Evolutionary conservation across 2,113 vertebrate genomes (phyloP).

Genomic region (Apus apus): DNA sequence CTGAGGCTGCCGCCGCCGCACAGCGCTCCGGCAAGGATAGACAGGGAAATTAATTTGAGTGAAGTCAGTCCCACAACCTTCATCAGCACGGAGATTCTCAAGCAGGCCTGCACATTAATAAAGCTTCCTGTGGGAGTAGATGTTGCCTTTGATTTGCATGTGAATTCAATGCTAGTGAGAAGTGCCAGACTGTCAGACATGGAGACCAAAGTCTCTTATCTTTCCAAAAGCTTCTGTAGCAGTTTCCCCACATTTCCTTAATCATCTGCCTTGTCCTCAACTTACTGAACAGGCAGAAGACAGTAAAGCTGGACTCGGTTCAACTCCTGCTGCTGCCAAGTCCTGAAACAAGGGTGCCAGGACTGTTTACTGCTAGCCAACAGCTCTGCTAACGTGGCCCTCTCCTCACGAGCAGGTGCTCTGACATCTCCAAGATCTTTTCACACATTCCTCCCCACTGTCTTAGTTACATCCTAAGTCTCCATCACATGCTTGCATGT

Average conservation of each 20-base stretch:
- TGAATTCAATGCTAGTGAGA: constrained; percentile 71
- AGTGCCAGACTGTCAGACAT: constrained; percentile 71
- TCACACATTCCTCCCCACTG: constrained; percentile 36
- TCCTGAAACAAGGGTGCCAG: constrained; percentile 66
- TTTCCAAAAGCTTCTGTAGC: constrained; percentile 71
- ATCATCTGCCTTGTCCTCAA: constrained; percentile 74
- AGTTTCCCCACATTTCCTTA: constrained; percentile 70
- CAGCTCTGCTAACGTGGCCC: constrained; percentile 45
- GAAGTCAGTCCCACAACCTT: constrained; percentile 55
- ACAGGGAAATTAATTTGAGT: constrained; percentile 27
- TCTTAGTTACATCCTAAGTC: background rate
- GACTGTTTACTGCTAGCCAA: constrained; percentile 67
- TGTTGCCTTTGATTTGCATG: constrained; percentile 72
- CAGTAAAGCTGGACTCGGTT: constrained; percentile 58
- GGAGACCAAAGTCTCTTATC: constrained; percentile 72
- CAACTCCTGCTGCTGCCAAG: constrained; percentile 65
- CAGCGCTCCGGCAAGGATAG: background rate
- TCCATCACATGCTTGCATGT: background rate
- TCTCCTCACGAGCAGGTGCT: constrained; percentile 48
- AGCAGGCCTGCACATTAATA: constrained; percentile 66
- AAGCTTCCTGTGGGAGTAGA: constrained; percentile 66
- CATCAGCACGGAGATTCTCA: constrained; percentile 29
- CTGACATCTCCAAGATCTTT: constrained; percentile 55
- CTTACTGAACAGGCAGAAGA: constrained; percentile 67
- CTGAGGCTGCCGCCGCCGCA: background rate